These are phyloP conservation scores for Copidosoma floridanum DNA, from an alignment of 1,140 invertebrate species.

Conservation along the genomic window DNA sequence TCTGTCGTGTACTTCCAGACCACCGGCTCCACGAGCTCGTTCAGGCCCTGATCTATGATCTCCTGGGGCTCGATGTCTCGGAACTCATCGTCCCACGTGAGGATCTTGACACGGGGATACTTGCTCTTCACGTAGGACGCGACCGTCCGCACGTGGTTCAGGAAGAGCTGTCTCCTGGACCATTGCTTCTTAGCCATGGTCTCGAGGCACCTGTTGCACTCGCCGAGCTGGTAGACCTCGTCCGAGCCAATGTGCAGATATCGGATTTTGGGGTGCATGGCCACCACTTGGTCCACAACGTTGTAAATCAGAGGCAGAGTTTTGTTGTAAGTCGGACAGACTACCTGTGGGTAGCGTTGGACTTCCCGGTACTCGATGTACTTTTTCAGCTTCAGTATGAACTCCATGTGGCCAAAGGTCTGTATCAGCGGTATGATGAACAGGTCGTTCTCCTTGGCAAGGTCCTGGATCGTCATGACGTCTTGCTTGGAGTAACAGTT, in stretches of 20 bases:
- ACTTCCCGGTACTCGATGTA: constrained; percentile 78
- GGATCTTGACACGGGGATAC: constrained; percentile 64
- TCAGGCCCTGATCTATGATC: constrained; percentile 65
- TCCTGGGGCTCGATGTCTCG: constrained; percentile 66
- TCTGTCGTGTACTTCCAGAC: constrained; percentile 71
- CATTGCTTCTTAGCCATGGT: constrained; percentile 53
- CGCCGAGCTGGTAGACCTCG: constrained; percentile 80
- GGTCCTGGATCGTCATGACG: constrained; percentile 63
- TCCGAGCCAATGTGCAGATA: constrained; percentile 80
- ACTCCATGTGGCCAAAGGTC: constrained; percentile 94
- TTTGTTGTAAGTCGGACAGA: constrained; percentile 76
- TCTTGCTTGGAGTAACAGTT: constrained; percentile 77
- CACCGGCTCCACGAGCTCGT: constrained; percentile 75
- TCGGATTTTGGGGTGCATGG: constrained; percentile 60
- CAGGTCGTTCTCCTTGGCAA: constrained; percentile 67
- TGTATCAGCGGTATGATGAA: constrained; percentile 90
- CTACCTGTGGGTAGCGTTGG: constrained; percentile 70
- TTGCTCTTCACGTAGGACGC: constrained; percentile 62
- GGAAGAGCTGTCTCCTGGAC: constrained; percentile 63
- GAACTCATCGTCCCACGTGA: constrained; percentile 97
- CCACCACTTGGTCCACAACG: constrained; percentile 82
- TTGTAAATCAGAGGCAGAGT: constrained; percentile 70
- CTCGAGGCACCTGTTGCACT: constrained; percentile 71
- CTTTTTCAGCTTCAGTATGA: constrained; percentile 76
- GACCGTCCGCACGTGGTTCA: constrained; percentile 68